A percentile compares a stretch with the other conserved stretches of the same genome.
Evolutionary conservation across 1,140 invertebrate genomes (phyloP).

Genomic region (Liolophura sinensis): DNA sequence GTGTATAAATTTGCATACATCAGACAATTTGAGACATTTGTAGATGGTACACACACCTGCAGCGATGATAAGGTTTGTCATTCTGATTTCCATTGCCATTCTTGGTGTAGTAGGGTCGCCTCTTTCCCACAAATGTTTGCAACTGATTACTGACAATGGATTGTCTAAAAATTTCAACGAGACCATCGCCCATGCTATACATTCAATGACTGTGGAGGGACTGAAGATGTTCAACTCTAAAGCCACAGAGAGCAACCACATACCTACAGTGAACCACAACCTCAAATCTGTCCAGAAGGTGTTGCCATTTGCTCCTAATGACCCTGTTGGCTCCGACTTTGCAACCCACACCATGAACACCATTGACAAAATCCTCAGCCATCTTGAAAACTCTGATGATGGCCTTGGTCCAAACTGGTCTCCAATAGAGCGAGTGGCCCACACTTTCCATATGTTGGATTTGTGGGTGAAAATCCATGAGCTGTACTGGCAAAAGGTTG

Average conservation of each 20-base stretch:
- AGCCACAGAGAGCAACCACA: constrained; percentile 29
- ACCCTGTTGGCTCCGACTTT: constrained; percentile 26
- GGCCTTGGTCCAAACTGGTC: constrained; percentile 44
- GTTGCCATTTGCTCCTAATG: constrained; percentile 31
- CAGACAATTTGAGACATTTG: no score
- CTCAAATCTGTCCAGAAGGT: constrained; percentile 22
- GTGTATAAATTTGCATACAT: no score
- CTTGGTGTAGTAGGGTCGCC: no score
- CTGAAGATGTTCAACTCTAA: constrained; percentile 33
- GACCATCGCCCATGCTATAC: constrained; percentile 45
- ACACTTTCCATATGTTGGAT: constrained; percentile 46
- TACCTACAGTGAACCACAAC: constrained; percentile 45
- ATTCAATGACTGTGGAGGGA: constrained; percentile 42
- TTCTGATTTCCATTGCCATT: no score
- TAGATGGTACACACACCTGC: no score
- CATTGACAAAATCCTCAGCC: constrained; percentile 37
- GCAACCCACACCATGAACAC: constrained; percentile 35
- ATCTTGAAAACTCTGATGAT: constrained; percentile 34
- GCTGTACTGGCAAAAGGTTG: constrained; percentile 12
- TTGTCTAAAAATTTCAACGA: constrained; percentile 38
- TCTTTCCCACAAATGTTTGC: no score
- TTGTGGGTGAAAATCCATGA: constrained; percentile 33
- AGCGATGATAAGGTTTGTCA: no score
- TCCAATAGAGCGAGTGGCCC: constrained; percentile 39
- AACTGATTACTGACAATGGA: constrained; percentile 2